A percentile compares a stretch with the other conserved stretches of the same genome.
These are phyloP conservation scores for Halictus ligatus DNA, from an alignment of 2,888 invertebrate genomes.

Conservation along the genomic window DNA sequence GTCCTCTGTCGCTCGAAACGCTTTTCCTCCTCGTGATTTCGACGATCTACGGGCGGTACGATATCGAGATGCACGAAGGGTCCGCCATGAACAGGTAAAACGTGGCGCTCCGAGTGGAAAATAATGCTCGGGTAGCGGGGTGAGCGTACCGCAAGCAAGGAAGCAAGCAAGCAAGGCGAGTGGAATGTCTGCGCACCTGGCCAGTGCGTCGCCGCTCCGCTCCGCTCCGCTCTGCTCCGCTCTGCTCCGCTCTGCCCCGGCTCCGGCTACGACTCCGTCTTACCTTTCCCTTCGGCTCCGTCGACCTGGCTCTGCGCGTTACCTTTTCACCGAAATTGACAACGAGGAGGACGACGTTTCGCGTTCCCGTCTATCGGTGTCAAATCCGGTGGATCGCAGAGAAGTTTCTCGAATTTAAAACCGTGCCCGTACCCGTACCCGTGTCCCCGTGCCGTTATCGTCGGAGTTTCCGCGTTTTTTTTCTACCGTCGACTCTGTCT, in stretches of 20 bases:
- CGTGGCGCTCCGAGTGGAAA: conserved; percentile 54
- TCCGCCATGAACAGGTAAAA: conserved; percentile 61
- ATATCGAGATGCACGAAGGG: conserved; percentile 10
- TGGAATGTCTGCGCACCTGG: conserved; percentile 80
- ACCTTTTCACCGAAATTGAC: conserved; percentile 36
- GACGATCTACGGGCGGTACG: not conserved
- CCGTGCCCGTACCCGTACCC: not conserved
- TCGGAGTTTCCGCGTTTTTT: conserved; percentile 51
- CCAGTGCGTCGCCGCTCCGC: conserved; percentile 61
- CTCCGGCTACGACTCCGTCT: conserved; percentile 33
- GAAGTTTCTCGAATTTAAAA: conserved; percentile 37
- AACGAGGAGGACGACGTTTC: not conserved
- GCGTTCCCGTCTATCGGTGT: not conserved
- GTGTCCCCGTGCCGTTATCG: conserved; percentile 29
- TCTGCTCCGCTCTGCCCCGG: not conserved
- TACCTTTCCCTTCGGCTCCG: conserved; percentile 78
- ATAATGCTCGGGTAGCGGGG: conserved; percentile 51
- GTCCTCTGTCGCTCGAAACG: not conserved
- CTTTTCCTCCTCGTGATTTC: not conserved
- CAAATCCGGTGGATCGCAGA: not conserved
- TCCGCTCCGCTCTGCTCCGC: conserved; percentile 22
- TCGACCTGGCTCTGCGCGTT: conserved; percentile 64
- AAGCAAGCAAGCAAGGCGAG: conserved; percentile 61
- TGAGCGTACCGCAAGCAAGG: conserved; percentile 40
- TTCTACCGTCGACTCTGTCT: conserved; percentile 2